Evolutionary conservation across 1,140 invertebrate genomes (phyloP).

Genomic region (Arion vulgaris): DNA sequence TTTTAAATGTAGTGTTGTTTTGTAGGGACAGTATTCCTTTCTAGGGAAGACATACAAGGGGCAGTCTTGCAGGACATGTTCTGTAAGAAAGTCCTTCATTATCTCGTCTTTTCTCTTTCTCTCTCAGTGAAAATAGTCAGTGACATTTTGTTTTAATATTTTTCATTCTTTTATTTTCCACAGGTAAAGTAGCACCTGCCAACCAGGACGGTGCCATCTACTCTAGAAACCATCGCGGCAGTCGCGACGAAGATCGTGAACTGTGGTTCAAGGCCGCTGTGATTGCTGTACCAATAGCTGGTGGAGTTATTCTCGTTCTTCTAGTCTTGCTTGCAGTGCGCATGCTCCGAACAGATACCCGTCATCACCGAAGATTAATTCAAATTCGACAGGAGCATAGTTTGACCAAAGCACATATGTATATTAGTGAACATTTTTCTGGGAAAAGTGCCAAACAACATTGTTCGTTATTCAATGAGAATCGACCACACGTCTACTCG

Average conservation of each 20-base stretch:
- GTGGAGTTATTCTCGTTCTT: constrained; percentile 84
- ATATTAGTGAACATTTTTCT: constrained; percentile 68
- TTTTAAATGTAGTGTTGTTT: no score
- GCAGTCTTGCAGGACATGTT: no score
- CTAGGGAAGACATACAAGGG: no score
- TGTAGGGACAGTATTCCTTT: no score
- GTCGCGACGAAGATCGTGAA: constrained; percentile 72
- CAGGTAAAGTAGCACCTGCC: constrained; percentile 16
- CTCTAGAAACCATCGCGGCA: constrained; percentile 39
- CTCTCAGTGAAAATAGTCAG: no score
- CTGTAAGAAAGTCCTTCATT: no score
- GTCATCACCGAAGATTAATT: constrained; percentile 67
- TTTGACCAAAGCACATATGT: constrained; percentile 69
- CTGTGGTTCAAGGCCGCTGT: constrained; percentile 89
- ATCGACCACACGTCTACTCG: constrained; percentile 26
- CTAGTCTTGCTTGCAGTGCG: constrained; percentile 84
- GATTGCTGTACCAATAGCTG: constrained; percentile 87
- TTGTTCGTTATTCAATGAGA: constrained; percentile 50
- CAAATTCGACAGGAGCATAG: constrained; percentile 65
- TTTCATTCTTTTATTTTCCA: constrained; percentile 21
- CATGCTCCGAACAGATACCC: constrained; percentile 78
- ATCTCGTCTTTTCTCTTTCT: no score
- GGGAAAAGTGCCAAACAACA: constrained; percentile 39
- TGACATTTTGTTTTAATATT: not conserved
- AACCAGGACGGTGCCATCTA: constrained; percentile 37